Base-by-base conservation (phyloP, 2,797 vertebrate genomes). In the Melopsittacus undulatus region DNA sequence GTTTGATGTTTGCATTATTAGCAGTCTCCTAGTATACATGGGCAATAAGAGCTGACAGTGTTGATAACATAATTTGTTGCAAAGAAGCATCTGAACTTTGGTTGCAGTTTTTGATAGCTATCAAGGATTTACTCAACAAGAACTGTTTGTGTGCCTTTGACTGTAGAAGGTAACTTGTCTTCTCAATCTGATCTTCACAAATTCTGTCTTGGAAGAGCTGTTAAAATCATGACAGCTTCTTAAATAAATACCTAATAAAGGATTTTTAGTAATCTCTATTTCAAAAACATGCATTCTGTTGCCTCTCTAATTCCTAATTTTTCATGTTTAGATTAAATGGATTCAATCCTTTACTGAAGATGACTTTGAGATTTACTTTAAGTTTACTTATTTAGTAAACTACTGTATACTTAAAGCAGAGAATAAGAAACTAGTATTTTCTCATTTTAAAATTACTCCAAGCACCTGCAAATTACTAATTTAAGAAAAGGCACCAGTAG, bases 111-210 rank as follows among this genome's bases (percentile, higher is more conserved):
- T 86, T 91, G 73, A 91, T 92, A 88, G 69, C 59, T 76, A 81
- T 92, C 87, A 87, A 79, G 87, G 81, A 95, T 95, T 94, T 91
- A 90, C 86, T 89, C 80, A 83, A 62, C 49, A 81, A 67, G 69
- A 73, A 43, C 78, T 45, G 17, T 89, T 95, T 74, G 30, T 69
- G 29, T 66, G 51, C 49, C n/a, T 95, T 77, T 80, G 79, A 89
- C 57, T 89, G 61, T 40, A 42, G 76, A 87, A 81, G 46, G 87
- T 81, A 93, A 95, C 75, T 75, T 88, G 48, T 68, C 23, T 84
- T 92, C 45, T 63, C 30, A 94, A 90, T 84, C 81, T 90, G 87
- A 88, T 95, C 56, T 62, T 34, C 13, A n/a, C 38, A 86, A 88
- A 73, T 91, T 92, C 83, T 84, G 72, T 57, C 68, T 86, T 82